Evolutionary conservation across 2,797 vertebrate species (phyloP), one percentile per base, ranked within the genome.

Genomic region (Brachyrhaphis roseni): DNA sequence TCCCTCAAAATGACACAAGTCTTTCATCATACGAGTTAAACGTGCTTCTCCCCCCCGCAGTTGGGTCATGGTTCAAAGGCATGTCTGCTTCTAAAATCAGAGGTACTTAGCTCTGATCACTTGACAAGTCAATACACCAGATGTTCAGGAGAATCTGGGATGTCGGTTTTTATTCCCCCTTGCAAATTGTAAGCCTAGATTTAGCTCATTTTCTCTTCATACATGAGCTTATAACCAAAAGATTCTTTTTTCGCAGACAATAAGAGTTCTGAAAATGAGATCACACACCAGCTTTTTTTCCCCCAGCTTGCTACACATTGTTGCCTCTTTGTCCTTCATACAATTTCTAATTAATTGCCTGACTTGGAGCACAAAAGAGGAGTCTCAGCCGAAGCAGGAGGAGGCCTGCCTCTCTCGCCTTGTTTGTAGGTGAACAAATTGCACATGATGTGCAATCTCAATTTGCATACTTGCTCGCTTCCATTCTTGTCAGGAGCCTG

Each of bases 1-100:
- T 89, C 82, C 59, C 64, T 90, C 74, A 78, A 68, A 89, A 83
- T 84, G 87, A 87, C 86, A 84, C 76, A 68, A 74, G 34, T 74
- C 79, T 87, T 88, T 88, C 77, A 90, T 92, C 86, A 87, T 82
- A 74, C 1, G 49, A 20, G 28, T 57, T 78, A 13, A 74, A 80
- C 34, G 6, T 71, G 72, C 57, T 59, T 77, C 84, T 82, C 46
- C 49, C 57, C 57, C 57, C 2, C 4, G 10, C 62, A 57, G 41
- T 26, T 55, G 77, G 88, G 84, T 87, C 86, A 85, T 53, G 45
- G 77, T 77, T 78, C 45, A 11, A 7, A 78, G 84, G 79, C 71
- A 15, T n/a, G 43, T 36, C 8, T 34, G 80, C 75, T 1, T 78
- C 74, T 62, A 55, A 72, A 77, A 84, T 53, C 82, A 81, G 71